Conservation (phyloP, 2,797 vertebrate genomes). For the Schizopygopsis malacanthus region DNA sequence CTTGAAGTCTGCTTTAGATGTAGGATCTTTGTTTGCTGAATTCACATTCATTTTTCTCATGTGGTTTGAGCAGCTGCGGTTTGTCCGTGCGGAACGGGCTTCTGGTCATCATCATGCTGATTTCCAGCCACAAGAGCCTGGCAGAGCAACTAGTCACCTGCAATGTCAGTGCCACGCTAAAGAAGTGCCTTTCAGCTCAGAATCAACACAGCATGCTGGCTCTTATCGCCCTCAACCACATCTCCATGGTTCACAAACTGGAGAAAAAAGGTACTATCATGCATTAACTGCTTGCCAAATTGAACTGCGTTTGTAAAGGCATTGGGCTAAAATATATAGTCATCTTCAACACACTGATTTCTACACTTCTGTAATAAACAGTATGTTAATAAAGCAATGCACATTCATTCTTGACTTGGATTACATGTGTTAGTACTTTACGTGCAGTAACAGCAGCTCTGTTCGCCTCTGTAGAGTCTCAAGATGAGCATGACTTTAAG, state of each 20-base stretch:
- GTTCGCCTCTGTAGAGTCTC: slow-evolving; percentile 60
- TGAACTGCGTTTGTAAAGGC: background rate
- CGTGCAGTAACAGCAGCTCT: background rate
- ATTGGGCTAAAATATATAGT: background rate
- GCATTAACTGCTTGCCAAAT: background rate
- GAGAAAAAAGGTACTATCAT: slow-evolving; percentile 76
- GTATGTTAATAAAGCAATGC: background rate
- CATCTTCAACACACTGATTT: background rate
- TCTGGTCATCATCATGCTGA: slow-evolving; percentile 86
- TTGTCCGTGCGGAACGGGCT: slow-evolving; percentile 86
- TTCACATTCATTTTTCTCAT: background rate
- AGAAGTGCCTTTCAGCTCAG: slow-evolving; percentile 74
- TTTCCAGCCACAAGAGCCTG: slow-evolving; percentile 86
- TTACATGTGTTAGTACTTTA: background rate
- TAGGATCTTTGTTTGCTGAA: background rate
- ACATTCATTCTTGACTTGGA: background rate
- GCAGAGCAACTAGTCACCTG: slow-evolving; percentile 85
- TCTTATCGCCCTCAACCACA: slow-evolving; percentile 81
- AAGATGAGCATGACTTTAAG: slow-evolving; percentile 76
- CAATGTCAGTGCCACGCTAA: slow-evolving; percentile 78
- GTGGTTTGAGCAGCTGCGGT: slow-evolving; percentile 76
- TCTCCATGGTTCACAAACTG: slow-evolving; percentile 82
- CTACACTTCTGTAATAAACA: background rate
- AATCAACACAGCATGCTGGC: slow-evolving; percentile 78
- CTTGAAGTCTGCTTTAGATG: background rate